A percentile compares a stretch with the other conserved stretches of the same genome.
Conservation (phyloP, 2,113 vertebrate species). For the Lagenorhynchus albirostris region DNA sequence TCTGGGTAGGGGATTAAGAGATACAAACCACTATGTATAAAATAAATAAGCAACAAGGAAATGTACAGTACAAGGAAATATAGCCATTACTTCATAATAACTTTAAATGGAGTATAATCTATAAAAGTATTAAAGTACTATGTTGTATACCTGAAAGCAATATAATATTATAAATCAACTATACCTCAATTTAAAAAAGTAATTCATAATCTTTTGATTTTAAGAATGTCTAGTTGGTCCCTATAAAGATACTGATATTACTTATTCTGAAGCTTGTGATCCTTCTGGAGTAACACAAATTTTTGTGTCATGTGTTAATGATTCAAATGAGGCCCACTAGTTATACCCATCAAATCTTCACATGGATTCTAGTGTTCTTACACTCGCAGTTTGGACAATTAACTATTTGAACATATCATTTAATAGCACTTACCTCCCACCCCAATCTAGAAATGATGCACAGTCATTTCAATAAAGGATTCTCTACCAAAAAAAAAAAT, state of each 20-base stretch:
- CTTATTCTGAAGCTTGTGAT: neutral
- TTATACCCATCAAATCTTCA: neutral
- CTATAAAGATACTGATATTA: neutral
- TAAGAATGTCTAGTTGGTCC: neutral
- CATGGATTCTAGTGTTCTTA: neutral
- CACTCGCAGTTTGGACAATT: neutral
- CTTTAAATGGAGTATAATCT: neutral
- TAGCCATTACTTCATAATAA: neutral
- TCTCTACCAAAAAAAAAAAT: neutral
- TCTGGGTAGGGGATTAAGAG: neutral
- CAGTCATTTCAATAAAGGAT: neutral
- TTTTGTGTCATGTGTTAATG: neutral
- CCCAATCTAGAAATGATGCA: neutral
- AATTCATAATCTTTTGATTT: neutral
- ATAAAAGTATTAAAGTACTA: neutral
- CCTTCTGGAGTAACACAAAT: neutral
- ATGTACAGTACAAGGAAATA: neutral
- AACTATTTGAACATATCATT: neutral
- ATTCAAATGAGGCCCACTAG: neutral
- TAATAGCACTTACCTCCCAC: neutral
- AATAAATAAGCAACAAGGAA: neutral
- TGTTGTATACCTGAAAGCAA: neutral
- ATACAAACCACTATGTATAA: neutral
- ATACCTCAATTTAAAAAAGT: neutral
- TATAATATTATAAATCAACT: neutral